Conservation (phyloP, 2,113 vertebrate genomes). For the Pituophis catenifer region DNA sequence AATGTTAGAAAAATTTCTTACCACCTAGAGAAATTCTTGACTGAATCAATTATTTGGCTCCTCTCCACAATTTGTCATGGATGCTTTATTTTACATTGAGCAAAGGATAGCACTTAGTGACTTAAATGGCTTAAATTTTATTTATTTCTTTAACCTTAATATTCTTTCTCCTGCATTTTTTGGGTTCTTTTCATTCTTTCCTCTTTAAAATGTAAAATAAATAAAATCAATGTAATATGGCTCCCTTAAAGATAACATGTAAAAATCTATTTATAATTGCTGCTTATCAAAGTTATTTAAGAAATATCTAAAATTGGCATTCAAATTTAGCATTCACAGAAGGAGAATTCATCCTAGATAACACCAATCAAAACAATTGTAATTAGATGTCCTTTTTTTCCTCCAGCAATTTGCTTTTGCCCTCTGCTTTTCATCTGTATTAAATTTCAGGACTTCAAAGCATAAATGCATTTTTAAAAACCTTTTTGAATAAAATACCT, state of each 20-base stretch:
- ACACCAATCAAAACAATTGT: not conserved
- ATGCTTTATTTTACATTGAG: too few species aligned
- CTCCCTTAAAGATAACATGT: not conserved
- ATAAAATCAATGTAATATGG: not conserved
- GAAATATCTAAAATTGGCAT: not conserved
- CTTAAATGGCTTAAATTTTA: too few species aligned
- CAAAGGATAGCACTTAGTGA: too few species aligned
- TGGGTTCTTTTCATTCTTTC: not conserved
- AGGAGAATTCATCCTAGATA: accelerated
- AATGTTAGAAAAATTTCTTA: too few species aligned
- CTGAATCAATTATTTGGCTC: too few species aligned
- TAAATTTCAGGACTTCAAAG: not conserved
- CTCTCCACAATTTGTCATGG: too few species aligned
- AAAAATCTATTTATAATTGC: not conserved
- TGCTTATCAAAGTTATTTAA: not conserved
- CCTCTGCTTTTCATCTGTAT: not conserved
- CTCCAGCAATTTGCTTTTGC: slow-evolving; percentile 15
- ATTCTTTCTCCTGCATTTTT: not conserved
- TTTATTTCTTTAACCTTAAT: not conserved
- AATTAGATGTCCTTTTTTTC: not conserved
- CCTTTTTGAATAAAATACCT: not conserved
- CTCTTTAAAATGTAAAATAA: not conserved
- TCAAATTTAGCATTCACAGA: not conserved
- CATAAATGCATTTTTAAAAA: not conserved
- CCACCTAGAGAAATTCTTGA: too few species aligned